These are phyloP conservation scores for Cepphus grylle DNA, from an alignment of 2,113 vertebrate species.

Conservation along the genomic window DNA sequence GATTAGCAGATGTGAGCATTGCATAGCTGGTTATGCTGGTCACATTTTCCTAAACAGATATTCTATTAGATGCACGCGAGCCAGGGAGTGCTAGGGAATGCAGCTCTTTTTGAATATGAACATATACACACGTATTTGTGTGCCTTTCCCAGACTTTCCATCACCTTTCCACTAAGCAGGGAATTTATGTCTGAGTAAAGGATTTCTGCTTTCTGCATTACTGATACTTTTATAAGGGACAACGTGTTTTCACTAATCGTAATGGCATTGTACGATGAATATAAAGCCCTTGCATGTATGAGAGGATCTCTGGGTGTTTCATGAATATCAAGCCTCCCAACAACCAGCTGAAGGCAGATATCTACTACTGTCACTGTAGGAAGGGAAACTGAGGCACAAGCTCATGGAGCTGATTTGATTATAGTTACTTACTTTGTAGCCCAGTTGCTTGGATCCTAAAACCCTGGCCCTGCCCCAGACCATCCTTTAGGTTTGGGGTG, in stretches of 20 bases:
- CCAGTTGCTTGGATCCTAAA: background rate
- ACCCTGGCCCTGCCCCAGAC: background rate
- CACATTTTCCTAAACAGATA: conserved; percentile 59
- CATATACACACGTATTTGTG: background rate
- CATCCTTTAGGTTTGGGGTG: background rate
- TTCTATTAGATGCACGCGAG: background rate
- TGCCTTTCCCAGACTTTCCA: background rate
- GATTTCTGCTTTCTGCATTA: background rate
- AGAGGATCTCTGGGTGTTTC: background rate
- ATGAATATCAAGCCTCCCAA: background rate
- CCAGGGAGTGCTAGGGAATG: background rate
- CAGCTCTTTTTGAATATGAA: background rate
- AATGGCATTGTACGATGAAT: background rate
- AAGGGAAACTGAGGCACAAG: background rate
- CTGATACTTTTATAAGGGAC: background rate
- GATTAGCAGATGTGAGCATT: conserved; percentile 60
- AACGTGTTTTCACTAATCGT: background rate
- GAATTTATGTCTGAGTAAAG: background rate
- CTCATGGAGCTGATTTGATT: background rate
- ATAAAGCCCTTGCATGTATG: background rate
- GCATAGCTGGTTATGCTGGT: conserved; percentile 53
- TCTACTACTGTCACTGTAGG: background rate
- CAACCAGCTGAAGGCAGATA: background rate
- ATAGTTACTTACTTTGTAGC: background rate
- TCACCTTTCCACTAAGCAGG: background rate